These are phyloP conservation scores for Lymantria dispar DNA, from an alignment of 2,888 invertebrate species.

Conservation along the genomic window DNA sequence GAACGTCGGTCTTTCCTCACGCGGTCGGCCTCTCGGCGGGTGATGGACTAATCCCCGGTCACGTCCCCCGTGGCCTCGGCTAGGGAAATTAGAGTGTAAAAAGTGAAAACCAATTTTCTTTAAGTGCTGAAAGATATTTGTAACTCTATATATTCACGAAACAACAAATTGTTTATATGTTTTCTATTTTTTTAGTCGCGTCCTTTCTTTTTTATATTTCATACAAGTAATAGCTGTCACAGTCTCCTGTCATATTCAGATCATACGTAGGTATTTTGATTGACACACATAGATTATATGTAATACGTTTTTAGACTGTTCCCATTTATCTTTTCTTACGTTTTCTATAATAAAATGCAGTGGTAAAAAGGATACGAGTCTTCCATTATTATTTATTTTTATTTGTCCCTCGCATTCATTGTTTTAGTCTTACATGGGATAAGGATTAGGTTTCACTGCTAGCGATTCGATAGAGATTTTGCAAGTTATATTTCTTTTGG, in stretches of 20 bases:
- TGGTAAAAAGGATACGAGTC: slow-evolving; percentile 25
- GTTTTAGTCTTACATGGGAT: slow-evolving; percentile 1
- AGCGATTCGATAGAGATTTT: slow-evolving; percentile 3
- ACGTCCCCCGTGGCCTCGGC: too few relatives aligned
- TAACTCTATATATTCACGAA: too few relatives aligned
- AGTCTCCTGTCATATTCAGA: slow-evolving; percentile 4
- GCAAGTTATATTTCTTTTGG: too few relatives aligned
- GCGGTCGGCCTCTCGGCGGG: too few relatives aligned
- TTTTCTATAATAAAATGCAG: slow-evolving; percentile 33
- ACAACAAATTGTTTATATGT: too few relatives aligned
- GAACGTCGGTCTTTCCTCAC: too few relatives aligned
- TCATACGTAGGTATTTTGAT: slow-evolving; percentile 20
- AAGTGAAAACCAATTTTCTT: too few relatives aligned
- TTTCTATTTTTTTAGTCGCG: too few relatives aligned
- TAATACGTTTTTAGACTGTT: slow-evolving; percentile 19
- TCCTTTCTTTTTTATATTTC: not conserved
- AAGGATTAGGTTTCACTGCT: not conserved
- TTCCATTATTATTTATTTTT: slow-evolving; percentile 21
- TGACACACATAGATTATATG: slow-evolving; percentile 30
- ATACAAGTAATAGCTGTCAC: not conserved
- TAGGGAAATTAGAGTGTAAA: too few relatives aligned
- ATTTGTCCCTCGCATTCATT: slow-evolving; percentile 11
- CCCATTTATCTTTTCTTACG: slow-evolving; percentile 28
- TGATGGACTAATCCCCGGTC: too few relatives aligned
- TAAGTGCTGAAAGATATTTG: too few relatives aligned